Base-by-base conservation (phyloP, 2,888 invertebrate genomes). In the Chesias legatella region DNA sequence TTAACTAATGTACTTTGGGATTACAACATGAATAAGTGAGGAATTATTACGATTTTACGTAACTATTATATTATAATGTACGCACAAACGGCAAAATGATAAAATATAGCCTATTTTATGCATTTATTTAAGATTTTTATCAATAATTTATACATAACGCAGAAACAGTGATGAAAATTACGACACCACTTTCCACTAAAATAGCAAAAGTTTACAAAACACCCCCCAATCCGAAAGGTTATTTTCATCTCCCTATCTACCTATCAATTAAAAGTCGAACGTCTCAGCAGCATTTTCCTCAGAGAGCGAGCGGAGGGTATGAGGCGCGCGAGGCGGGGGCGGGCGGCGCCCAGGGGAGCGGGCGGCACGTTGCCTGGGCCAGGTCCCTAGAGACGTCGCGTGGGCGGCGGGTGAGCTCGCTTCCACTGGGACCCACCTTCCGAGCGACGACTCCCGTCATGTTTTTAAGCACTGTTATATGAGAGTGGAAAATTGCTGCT, bases 341-440 rank as follows among this genome's bases (percentile, higher is more conserved):
- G 49, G 48, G 56, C 56, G 52, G 56, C 59, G 77, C 86, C 73
- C 81, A 7, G 5, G 84, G 74, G 85, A 81, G 78, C 82, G 70
- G 85, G 85, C 79, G 83, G 79, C 74, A 62, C 69, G 72, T 69
- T 70, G 79, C 79, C 75, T 67, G 80, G 82, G 83, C 80, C 82
- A 75, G 73, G 61, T 73, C 86, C 72, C 83, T 23, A 10, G 84
- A 76, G 85, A 81, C 61, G 58, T 60, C 60, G 73, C 71, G 84
- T 74, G 83, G 83, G 82, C 77, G 83, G 81, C 76, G 79, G 79
- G 81, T 71, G 80, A 78, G 79, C 78, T 80, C 75, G 60, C 73
- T 57, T 80, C 84, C 82, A 70, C 71, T 58, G 86, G 83, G 84
- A 81, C 71, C 74, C 69, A 69, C 78, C 69, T 59, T 64, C 68